Conservation (phyloP, 1,140 invertebrate species). For the Calliopsis andreniformis region DNA sequence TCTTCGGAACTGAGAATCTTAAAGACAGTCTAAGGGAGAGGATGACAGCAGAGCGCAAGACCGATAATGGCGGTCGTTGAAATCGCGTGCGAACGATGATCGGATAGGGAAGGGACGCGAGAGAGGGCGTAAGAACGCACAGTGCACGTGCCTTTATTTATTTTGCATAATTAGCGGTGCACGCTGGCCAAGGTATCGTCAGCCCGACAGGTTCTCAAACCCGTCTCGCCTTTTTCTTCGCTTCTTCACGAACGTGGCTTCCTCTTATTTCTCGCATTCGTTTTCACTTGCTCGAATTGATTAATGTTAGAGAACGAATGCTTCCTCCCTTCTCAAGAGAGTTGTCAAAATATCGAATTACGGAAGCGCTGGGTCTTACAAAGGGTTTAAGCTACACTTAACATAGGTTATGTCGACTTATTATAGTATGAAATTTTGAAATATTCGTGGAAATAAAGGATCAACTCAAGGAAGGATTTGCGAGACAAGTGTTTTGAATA, state of each 20-base stretch:
- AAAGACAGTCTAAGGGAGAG: no score
- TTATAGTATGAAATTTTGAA: not conserved
- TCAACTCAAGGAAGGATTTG: no score
- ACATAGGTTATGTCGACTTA: no score
- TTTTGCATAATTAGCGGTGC: slow-evolving; percentile 73
- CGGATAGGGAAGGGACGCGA: slow-evolving; percentile 11
- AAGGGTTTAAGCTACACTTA: not conserved
- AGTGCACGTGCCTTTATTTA: slow-evolving; percentile 74
- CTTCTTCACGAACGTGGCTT: not conserved
- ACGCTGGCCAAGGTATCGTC: slow-evolving; percentile 51
- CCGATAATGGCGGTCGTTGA: slow-evolving; percentile 69
- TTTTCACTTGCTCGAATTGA: not conserved
- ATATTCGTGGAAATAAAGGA: no score
- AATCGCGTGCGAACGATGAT: slow-evolving; percentile 68
- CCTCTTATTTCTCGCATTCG: not conserved
- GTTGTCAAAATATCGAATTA: not conserved
- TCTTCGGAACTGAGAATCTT: no score
- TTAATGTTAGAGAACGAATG: not conserved
- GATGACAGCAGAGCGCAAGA: no score
- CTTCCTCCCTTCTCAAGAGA: no score
- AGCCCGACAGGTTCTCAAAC: slow-evolving; percentile 48
- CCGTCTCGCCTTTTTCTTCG: not conserved
- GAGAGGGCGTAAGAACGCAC: slow-evolving; percentile 67
- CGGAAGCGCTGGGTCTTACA: not conserved
- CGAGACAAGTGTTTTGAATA: no score